Conservation (phyloP, 2,888 invertebrate genomes). For the Tachina lurida region DNA sequence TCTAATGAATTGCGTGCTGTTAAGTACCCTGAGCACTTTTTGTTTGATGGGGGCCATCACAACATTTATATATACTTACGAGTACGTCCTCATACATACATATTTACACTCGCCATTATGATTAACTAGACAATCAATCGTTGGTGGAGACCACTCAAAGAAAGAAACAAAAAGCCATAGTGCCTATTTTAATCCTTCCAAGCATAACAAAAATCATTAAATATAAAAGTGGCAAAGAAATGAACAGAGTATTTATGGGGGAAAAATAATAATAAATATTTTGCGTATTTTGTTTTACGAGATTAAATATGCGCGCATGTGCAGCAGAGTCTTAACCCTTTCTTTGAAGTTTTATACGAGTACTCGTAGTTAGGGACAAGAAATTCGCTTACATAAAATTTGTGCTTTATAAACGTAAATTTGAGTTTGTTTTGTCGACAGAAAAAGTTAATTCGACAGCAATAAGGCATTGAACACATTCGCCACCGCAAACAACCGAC, state of each 20-base stretch:
- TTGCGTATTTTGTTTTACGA: constrained; percentile 42
- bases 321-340: constrained; percentile 35
- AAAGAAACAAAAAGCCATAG: constrained; percentile 1
- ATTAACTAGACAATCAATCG: not conserved
- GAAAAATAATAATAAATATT: constrained; percentile 44
- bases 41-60: constrained; percentile 49
- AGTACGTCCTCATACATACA: constrained; percentile 32
- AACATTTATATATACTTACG: constrained; percentile 15
- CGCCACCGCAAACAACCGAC: no score
- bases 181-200: constrained; percentile 45
- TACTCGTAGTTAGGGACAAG: no score
- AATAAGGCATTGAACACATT: no score
- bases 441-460: no score
- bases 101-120: constrained; percentile 32
- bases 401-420: no score
- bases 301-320: constrained; percentile 44
- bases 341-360: not conserved
- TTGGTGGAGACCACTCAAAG: not conserved
- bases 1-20: constrained; percentile 69
- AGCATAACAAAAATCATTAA: constrained; percentile 56
- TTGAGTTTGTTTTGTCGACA: no score
- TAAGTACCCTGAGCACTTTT: constrained; percentile 52
- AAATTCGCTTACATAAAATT: no score
- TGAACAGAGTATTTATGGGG: constrained; percentile 3
- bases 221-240: constrained; percentile 6